phyloP scores from a whole-genome alignment of 2,888 invertebrate species.

The Cheilosia scutellata region DNA sequence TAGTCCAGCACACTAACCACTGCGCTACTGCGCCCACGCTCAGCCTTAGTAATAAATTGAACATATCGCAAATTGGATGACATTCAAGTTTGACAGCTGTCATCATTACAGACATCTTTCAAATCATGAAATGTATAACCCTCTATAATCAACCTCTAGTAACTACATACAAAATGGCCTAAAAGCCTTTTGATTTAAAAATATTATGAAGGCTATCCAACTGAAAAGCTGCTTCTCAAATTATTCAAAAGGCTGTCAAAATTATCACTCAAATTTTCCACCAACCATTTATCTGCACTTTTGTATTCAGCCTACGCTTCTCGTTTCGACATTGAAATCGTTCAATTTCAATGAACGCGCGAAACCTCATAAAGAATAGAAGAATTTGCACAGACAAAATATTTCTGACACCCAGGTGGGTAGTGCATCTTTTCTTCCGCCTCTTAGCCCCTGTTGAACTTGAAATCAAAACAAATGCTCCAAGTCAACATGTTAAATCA shows the following conservation, averaged over 20 bases:
- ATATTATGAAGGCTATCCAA: too few relatives aligned
- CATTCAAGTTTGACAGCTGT: too few relatives aligned
- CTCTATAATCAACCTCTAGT: too few relatives aligned
- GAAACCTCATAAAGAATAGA: not conserved
- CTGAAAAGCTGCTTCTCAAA: not conserved
- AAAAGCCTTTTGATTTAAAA: too few relatives aligned
- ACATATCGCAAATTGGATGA: too few relatives aligned
- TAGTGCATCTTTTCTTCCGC: not conserved
- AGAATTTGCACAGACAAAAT: not conserved
- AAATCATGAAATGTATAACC: too few relatives aligned
- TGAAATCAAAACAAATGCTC: slow-evolving; percentile 12
- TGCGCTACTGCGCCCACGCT: too few relatives aligned
- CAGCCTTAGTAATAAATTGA: too few relatives aligned
- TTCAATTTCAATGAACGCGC: not conserved
- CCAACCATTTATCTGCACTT: too few relatives aligned
- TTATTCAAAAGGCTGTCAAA: not conserved
- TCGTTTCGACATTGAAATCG: not conserved
- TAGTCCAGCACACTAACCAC: too few relatives aligned
- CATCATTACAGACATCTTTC: too few relatives aligned
- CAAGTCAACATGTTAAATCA: slow-evolving; percentile 26
- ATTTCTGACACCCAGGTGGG: slow-evolving; percentile 27
- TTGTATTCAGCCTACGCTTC: not conserved
- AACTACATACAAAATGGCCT: too few relatives aligned
- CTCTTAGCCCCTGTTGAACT: not conserved
- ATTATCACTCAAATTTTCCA: not conserved